Conservation (phyloP, 2,888 invertebrate species). For the Xestia ashworthii region DNA sequence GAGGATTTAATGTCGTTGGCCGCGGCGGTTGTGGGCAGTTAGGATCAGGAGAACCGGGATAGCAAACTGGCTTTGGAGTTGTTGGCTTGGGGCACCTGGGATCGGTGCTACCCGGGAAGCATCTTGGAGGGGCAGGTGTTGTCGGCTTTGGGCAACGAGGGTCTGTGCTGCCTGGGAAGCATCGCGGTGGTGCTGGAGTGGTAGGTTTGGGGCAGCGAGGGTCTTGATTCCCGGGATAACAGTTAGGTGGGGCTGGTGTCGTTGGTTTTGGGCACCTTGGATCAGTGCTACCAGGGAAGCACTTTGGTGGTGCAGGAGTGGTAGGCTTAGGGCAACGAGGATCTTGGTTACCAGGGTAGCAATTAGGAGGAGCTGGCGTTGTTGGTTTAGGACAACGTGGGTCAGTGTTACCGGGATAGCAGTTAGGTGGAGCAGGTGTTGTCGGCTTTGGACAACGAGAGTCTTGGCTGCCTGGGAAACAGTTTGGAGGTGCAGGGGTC, state of each 20-base stretch:
- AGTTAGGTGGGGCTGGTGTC: conserved; percentile 58
- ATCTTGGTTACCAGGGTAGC: conserved; percentile 65
- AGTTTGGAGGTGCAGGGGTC: conserved; percentile 67
- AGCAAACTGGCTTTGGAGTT: conserved; percentile 41
- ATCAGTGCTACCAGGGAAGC: conserved; percentile 65
- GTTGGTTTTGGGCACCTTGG: conserved; percentile 69
- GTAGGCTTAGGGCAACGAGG: conserved; percentile 67
- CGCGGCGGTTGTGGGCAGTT: conserved; percentile 61
- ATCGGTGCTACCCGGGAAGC: conserved; percentile 69
- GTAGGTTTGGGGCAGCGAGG: conserved; percentile 64
- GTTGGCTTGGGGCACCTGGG: conserved; percentile 61
- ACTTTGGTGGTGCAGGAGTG: conserved; percentile 67
- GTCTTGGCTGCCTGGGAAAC: conserved; percentile 70
- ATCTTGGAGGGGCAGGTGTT: conserved; percentile 63
- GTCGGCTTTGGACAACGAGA: conserved; percentile 70
- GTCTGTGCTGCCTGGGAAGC: conserved; percentile 35
- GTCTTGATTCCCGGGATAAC: conserved; percentile 64
- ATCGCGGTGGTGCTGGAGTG: conserved; percentile 48
- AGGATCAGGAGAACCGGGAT: conserved; percentile 35
- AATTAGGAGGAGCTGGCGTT: conserved; percentile 54
- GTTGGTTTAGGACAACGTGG: conserved; percentile 69
- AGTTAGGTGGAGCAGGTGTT: conserved; percentile 59
- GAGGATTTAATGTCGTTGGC: conserved; percentile 64
- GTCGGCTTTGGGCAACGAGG: conserved; percentile 64
- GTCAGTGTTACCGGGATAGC: conserved; percentile 73